A percentile compares a stretch with the other conserved stretches of the same genome.
Evolutionary conservation across 2,797 vertebrate species (phyloP).

Genomic region (Delichon dasypus): DNA sequence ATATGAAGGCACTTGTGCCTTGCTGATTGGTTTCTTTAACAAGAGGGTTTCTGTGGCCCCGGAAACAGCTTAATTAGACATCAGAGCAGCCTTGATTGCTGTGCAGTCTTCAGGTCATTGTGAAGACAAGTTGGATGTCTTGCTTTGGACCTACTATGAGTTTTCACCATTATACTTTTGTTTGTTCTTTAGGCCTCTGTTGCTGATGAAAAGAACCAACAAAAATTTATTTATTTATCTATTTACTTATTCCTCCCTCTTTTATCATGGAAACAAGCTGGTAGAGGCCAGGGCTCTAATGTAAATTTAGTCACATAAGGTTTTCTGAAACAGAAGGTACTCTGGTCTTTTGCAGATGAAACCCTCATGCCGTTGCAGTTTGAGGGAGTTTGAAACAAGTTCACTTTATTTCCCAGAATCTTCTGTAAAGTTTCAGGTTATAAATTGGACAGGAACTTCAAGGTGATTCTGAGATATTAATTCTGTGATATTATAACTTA

Average conservation of each 20-base stretch:
- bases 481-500: background rate
- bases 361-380: background rate
- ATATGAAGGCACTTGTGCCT: background rate
- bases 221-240: too few relatives aligned
- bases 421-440: rapidly evolving
- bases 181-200: background rate
- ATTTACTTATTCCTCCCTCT: background rate
- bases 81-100: background rate
- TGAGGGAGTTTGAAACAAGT: background rate
- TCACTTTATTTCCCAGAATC: background rate
- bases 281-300: background rate
- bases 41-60: background rate
- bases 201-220: background rate
- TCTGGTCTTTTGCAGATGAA: background rate
- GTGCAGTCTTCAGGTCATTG: background rate
- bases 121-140: background rate
- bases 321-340: background rate
- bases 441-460: background rate
- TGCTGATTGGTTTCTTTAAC: background rate
- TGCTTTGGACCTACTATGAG: background rate
- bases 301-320: background rate
- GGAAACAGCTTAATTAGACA: background rate
- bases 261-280: background rate
- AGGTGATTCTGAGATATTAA: background rate
- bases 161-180: background rate